These are phyloP conservation scores for Saiga tatarica DNA, from an alignment of 2,113 vertebrate species.

Conservation along the genomic window DNA sequence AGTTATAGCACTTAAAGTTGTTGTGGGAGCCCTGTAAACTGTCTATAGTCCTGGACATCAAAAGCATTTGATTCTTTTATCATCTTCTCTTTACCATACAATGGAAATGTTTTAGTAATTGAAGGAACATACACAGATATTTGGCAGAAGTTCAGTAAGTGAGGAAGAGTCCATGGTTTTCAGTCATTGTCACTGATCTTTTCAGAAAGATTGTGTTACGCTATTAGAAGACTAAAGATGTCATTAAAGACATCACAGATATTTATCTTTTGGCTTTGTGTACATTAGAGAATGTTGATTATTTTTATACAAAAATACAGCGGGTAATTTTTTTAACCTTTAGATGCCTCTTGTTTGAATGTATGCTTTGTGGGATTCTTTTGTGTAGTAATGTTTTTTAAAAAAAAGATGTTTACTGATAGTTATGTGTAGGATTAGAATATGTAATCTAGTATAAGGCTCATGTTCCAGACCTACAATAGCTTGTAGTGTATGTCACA, in stretches of 20 bases:
- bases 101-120: conserved; percentile 34
- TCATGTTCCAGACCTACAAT: conserved; percentile 69
- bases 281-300: conserved; percentile 82
- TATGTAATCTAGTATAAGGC: conserved; percentile 56
- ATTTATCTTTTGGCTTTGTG: conserved; percentile 85
- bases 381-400: conserved; percentile 65
- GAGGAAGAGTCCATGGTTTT: conserved; percentile 65
- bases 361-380: conserved; percentile 73
- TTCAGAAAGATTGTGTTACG: conserved; percentile 76
- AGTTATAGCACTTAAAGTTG: conserved; percentile 24
- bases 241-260: conserved; percentile 80
- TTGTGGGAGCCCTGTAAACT: not conserved
- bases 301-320: conserved; percentile 85
- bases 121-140: conserved; percentile 32
- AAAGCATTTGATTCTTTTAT: conserved; percentile 14
- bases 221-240: conserved; percentile 81
- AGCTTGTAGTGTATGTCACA: conserved; percentile 64
- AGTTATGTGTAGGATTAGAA: conserved; percentile 70
- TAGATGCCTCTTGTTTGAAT: conserved; percentile 78
- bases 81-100: not conserved
- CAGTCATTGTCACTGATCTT: conserved; percentile 74
- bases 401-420: conserved; percentile 69
- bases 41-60: not conserved
- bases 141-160: conserved; percentile 59
- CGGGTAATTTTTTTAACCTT: conserved; percentile 83